A percentile compares a stretch with the other conserved stretches of the same genome.
Conservation (phyloP, 1,140 invertebrate species). For the Pantala flavescens region DNA sequence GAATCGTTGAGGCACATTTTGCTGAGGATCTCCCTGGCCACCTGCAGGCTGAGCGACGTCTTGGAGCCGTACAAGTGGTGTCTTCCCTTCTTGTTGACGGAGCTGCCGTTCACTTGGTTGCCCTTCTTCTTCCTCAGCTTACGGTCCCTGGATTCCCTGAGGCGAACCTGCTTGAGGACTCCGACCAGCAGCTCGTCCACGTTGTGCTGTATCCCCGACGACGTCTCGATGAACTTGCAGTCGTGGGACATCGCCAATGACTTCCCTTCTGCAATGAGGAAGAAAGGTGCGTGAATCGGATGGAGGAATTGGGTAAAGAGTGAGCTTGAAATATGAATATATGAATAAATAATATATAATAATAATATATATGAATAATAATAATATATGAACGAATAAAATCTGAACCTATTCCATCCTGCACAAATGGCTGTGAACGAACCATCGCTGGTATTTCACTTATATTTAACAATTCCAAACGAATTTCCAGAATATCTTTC, state of each 20-base stretch:
- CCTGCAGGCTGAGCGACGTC: constrained; percentile 61
- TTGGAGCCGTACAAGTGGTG: constrained; percentile 50
- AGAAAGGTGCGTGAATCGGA: constrained; percentile 4
- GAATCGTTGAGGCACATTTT: constrained; percentile 78
- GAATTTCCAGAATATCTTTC: no score
- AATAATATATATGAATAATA: no score
- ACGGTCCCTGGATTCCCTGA: constrained; percentile 59
- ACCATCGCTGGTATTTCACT: no score
- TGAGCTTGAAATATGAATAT: not conserved
- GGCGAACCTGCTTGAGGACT: constrained; percentile 71
- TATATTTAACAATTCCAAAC: no score
- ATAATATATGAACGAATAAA: no score
- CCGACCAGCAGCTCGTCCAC: constrained; percentile 84
- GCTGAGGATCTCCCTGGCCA: constrained; percentile 66
- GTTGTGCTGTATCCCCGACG: constrained; percentile 81
- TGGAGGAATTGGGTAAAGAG: not conserved
- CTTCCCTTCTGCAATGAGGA: constrained; percentile 64
- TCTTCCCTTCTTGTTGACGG: constrained; percentile 24
- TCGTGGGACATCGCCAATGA: constrained; percentile 70
- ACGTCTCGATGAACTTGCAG: constrained; percentile 88
- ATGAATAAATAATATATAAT: no score
- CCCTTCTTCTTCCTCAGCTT: constrained; percentile 39
- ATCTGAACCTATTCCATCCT: no score
- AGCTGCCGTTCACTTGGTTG: constrained; percentile 32
- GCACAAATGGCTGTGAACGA: no score